Evolutionary conservation across 1,140 invertebrate genomes (phyloP), one percentile per base, ranked within the genome.

Genomic region (Drosophila nigromelanica): DNA sequence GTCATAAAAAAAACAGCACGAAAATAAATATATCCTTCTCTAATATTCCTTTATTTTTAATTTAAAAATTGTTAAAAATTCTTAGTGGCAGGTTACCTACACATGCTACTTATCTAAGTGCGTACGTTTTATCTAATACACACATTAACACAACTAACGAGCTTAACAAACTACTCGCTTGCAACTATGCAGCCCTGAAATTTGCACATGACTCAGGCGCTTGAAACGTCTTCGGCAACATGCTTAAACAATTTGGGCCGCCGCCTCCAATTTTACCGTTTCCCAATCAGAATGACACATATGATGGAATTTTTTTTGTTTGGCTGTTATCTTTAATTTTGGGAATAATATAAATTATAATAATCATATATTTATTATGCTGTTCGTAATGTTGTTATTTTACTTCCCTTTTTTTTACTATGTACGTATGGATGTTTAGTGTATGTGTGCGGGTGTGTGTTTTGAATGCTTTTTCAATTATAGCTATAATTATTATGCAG

Each of bases 321-420:
- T 89, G 85, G 83, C 80, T 83, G 78, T 87, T 87, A 87, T 87
- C 80, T 89, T 89, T 89, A 89, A 89, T 89, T 78, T 89, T 89
- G 85, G 83, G 83, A 89, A 89, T 89, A 89, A 89, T 89, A 89
- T 83, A 89, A 89, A 89, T 89, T 83, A 89, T 89, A 89, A 89
- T 89, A 89, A 87, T 87, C 68, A 78, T 83, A 80, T 87, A 89
- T 66, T 83, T 85, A 89, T 89, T 87, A 87, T 89, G 76, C 72
- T 89, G 76, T 70, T 80, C 68, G 76, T 86, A 89, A 82, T 82
- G 79, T 78, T 86, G 81, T 86, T 86, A 71, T 78, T 87, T 89
- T 78, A 83, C 76, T 89, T 89, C 85, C 85, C 85, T 72, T 78
- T 73, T 71, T 56, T 80, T 89, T 71, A 77, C 73, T 82, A 82